These are phyloP conservation scores for Tauraco erythrolophus DNA, from an alignment of 2,113 vertebrate genomes.

Conservation along the genomic window DNA sequence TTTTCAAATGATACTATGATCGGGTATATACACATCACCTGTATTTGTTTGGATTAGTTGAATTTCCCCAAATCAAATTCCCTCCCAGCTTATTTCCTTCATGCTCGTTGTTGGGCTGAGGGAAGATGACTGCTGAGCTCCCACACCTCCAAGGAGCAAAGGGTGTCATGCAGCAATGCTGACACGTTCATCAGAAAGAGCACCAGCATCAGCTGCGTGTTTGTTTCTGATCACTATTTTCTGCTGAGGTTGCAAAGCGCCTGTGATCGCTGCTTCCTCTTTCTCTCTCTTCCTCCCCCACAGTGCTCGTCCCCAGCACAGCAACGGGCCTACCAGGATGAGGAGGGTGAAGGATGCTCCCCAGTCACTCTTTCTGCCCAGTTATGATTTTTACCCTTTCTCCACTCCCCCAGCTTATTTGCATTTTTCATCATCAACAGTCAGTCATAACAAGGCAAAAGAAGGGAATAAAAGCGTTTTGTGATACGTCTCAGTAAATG, in stretches of 20 bases:
- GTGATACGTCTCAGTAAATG: neutral
- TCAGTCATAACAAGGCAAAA: neutral
- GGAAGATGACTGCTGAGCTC: neutral
- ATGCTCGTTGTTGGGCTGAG: neutral
- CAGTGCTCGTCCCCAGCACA: neutral
- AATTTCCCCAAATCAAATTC: neutral
- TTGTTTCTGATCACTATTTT: neutral
- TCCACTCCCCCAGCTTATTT: neutral
- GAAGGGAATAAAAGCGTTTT: neutral
- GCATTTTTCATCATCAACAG: neutral
- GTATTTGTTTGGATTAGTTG: neutral
- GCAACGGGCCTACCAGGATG: neutral
- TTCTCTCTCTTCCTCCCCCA: neutral
- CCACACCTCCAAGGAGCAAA: neutral
- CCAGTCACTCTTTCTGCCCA: neutral
- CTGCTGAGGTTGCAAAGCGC: neutral
- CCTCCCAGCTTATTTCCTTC: neutral
- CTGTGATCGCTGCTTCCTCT: neutral
- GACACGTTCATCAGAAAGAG: neutral
- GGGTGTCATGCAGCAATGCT: fast-evolving
- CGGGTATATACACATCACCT: neutral
- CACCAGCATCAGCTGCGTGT: neutral
- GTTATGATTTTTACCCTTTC: neutral
- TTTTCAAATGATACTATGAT: neutral
- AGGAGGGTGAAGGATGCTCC: neutral